Base-by-base conservation (phyloP, 2,888 invertebrate species). In the Hemicrepidius hirtus region DNA sequence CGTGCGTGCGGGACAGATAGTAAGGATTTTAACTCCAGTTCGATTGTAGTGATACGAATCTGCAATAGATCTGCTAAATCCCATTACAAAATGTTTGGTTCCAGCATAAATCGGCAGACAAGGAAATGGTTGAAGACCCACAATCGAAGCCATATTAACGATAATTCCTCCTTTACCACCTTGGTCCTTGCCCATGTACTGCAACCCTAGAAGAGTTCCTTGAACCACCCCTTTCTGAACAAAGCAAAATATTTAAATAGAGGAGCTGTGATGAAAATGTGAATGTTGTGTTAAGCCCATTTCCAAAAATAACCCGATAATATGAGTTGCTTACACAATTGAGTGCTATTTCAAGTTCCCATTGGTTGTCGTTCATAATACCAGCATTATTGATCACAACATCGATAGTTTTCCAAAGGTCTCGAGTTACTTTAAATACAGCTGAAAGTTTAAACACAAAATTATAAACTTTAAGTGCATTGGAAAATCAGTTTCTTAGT, bases 341-440 rank as follows among this genome's bases (percentile, higher is more conserved):
- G 62, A 86, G 80, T 5, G 83, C 93, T 37, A 94, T 91, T 86
- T 93, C 91, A 12, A 93, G 86, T 82, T 93, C 92, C 93, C 93
- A 94, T 80, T 92, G 91, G 78, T 92, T 87, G 82, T 75, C 75
- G 7, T 71, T 74, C 55, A 82, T 75, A 66, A 86, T 66, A 6
- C 71, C 82, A 0, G 88, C 87, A 55, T 85, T 82, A 0, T 87
- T 88, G 50, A 86, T 86, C 1, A 88, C 88, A 6, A 88, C 88
- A 74, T 88, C 59, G n/a, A 68, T 32, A 6, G 28, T 24, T 35
- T 59, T 49, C 40, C 57, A 46, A 6, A n/a, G 28, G 3, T 20
- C 49, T 35, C 44, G 13, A 9, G 59, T 46, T 32, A 7, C 32
- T 12, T 46, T 35, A 12, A 67, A 67, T 3, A 46, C 59, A 18